Evolutionary conservation across 2,113 vertebrate species (phyloP), one percentile per base, ranked within the genome.

Genomic region (Synodontis membranacea): DNA sequence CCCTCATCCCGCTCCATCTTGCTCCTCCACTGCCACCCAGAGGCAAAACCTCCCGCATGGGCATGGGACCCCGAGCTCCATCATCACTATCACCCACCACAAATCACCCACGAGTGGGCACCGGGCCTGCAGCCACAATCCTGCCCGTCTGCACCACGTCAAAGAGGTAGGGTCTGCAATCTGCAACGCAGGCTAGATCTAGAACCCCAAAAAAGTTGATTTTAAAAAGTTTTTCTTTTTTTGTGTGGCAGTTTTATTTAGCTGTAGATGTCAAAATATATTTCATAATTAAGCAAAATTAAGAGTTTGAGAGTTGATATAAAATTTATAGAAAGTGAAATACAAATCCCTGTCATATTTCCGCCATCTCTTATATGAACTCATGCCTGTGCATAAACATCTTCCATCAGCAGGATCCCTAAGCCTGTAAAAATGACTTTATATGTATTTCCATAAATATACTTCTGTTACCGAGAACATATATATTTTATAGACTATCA

Each of bases 21-120:
- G 94, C 62, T 95, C 94, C 87, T 88, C 86, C 87, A 89, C 93
- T 19, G 92, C 94, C 91, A 93, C 93, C 91, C 96, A 96, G 91
- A 95, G 95, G 85, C 93, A 94, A 50, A 84, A 88, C 81, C 90
- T 91, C 91, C 93, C 93, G 64, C 93, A 94, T 50, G 94, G 95
- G 58, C 93, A 94, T 39, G 94, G 95, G 66, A 94, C 94, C 39
- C 94, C 95, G 48, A 93, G 93, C 44, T 88, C 64, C 85, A 95
- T 97, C 90, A 94, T 97, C 90, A 96, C 96, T 88, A 90, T 97
- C 92, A 97, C 96, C 68, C 96, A 97, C 91, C 96, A 97, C 94
- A 97, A 96, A 93, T 97, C 96, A 60, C 96, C 96, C 86, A 95
- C 95, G 48, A 94, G 95, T 0, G 95, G 95, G 90, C 93, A 96